Evolutionary conservation across 1,140 invertebrate genomes (phyloP).

Genomic region (Orussus abietinus): DNA sequence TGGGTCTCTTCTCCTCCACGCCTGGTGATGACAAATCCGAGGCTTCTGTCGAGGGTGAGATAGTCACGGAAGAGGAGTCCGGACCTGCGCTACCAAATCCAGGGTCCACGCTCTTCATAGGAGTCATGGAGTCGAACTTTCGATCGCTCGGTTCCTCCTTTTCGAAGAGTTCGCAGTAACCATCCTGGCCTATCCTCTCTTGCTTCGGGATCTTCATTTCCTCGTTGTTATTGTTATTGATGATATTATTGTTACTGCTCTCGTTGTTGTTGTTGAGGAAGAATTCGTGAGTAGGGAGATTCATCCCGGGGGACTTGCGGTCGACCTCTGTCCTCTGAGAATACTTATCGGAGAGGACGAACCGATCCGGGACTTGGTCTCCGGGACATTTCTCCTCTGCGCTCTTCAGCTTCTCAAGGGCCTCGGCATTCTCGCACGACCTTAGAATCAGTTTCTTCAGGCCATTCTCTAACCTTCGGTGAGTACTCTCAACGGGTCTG

Average conservation of each 20-base stretch:
- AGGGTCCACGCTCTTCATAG: no score
- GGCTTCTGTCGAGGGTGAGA: no score
- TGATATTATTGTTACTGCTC: constrained; percentile 24
- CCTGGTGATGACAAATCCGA: no score
- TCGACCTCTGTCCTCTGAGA: no score
- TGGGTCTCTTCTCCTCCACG: no score
- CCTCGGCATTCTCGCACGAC: constrained; percentile 29
- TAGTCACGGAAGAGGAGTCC: no score
- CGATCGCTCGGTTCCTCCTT: no score
- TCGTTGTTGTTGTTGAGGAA: constrained; percentile 27
- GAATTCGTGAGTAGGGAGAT: no score
- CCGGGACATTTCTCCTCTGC: background rate
- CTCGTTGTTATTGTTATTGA: constrained; percentile 14
- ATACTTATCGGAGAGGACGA: background rate
- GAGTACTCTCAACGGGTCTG: constrained; percentile 7
- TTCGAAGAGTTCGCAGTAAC: no score
- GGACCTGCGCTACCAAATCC: no score
- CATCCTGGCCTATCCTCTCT: constrained; percentile 20
- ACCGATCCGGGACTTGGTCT: background rate
- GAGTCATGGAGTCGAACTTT: no score
- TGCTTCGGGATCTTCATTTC: constrained; percentile 19
- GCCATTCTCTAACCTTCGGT: constrained; percentile 34
- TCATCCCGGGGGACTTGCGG: no score
- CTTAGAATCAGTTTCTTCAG: constrained; percentile 40
- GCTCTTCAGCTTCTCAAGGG: background rate